Conservation (phyloP, 2,797 vertebrate species). For the Bryconaethiops microstoma region DNA sequence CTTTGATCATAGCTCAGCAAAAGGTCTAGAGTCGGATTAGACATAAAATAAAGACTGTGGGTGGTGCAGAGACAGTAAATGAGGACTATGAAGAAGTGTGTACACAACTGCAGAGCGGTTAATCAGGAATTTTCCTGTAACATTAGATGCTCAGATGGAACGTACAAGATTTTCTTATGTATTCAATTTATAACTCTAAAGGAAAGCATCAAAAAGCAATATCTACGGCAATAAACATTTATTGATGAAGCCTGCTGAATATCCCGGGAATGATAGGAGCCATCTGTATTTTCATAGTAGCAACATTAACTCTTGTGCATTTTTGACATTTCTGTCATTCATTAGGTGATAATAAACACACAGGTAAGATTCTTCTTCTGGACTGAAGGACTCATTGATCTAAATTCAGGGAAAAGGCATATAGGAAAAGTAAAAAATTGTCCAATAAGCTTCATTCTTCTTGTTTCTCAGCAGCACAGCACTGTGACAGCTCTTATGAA, state of each 20-base stretch:
- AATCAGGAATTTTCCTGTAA: not conserved
- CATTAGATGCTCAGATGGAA: not conserved
- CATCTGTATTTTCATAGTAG: not conserved
- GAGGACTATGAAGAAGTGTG: not conserved
- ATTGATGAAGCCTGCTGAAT: not conserved
- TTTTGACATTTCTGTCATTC: too few relatives aligned
- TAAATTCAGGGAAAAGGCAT: not conserved
- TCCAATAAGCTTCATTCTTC: constrained; percentile 25
- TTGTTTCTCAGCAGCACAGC: constrained; percentile 25
- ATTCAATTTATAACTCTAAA: not conserved
- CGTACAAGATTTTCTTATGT: too few relatives aligned
- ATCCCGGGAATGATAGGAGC: not conserved
- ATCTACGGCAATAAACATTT: not conserved
- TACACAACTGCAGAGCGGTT: not conserved
- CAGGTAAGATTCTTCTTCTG: not conserved
- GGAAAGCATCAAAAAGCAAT: not conserved
- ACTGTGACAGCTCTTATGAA: constrained; percentile 31
- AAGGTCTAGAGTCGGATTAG: constrained; percentile 17
- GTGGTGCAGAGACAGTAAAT: not conserved
- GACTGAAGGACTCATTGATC: not conserved
- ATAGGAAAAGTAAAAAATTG: constrained; percentile 2
- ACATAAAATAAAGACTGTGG: constrained; percentile 24
- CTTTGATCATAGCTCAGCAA: constrained; percentile 35
- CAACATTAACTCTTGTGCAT: not conserved
- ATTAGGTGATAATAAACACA: not conserved